These are phyloP conservation scores for Dasyprocta punctata DNA, from an alignment of 2,113 vertebrate species.

Conservation along the genomic window DNA sequence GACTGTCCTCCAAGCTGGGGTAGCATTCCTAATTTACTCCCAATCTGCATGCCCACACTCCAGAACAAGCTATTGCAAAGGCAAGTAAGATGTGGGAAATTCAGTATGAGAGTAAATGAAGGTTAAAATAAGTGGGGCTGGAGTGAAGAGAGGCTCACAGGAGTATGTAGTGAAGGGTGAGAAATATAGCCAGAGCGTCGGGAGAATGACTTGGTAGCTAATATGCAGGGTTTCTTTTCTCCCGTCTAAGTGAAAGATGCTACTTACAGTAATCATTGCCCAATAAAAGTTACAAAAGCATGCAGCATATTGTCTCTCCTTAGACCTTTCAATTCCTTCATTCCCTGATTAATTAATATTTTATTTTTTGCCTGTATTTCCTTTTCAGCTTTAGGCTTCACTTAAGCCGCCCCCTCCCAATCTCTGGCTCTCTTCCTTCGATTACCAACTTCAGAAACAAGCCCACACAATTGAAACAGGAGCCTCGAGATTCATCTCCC, in stretches of 20 bases:
- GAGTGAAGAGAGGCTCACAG: neutral
- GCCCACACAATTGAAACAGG: constrained; percentile 50
- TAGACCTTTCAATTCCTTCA: constrained; percentile 64
- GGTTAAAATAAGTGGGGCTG: neutral
- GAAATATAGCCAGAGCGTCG: neutral
- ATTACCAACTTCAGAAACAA: constrained; percentile 70
- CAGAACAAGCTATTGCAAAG: neutral
- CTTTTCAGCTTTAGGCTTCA: constrained; percentile 72
- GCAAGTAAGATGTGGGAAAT: neutral
- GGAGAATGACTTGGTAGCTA: constrained; percentile 27
- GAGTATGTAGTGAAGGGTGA: neutral
- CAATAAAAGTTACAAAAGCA: constrained; percentile 64
- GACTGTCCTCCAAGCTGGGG: neutral
- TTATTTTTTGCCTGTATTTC: neutral
- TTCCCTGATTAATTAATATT: constrained; percentile 15
- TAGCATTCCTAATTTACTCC: neutral
- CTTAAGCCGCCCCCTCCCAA: constrained; percentile 64
- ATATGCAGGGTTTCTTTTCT: neutral
- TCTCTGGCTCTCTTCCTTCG: constrained; percentile 63
- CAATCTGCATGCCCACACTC: neutral
- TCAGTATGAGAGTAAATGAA: neutral
- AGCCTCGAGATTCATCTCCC: constrained; percentile 74
- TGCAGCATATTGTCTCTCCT: constrained; percentile 54
- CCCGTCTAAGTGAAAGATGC: constrained; percentile 42
- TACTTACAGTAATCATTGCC: constrained; percentile 36